Percentiles rank a stretch among this genome's conserved stretches.
Evolutionary conservation across 2,113 vertebrate genomes (phyloP).

Genomic region (Solea senegalensis): DNA sequence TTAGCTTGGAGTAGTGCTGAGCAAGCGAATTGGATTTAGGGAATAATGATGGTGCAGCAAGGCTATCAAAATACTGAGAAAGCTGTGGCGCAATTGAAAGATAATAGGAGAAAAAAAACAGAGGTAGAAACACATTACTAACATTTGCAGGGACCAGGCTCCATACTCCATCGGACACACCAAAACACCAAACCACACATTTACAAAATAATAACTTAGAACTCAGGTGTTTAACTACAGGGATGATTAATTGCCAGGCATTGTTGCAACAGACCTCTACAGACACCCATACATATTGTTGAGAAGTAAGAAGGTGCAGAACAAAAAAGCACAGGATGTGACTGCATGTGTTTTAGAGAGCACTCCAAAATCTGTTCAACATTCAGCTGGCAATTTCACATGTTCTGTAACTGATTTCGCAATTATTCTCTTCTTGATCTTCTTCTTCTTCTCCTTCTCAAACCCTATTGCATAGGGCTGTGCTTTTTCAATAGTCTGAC

Average conservation of each 20-base stretch:
- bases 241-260: too few species aligned
- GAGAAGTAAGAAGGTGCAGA: not conserved
- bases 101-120: not conserved
- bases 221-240: not conserved
- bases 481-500: too few species aligned
- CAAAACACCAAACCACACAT: not conserved
- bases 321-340: not conserved
- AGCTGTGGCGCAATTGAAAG: constrained; percentile 8
- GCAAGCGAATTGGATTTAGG: constrained; percentile 23
- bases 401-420: not conserved
- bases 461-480: too few species aligned
- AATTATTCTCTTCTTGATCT: too few species aligned
- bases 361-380: not conserved
- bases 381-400: not conserved
- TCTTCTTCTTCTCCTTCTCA: too few species aligned
- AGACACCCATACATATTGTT: not conserved
- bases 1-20: constrained; percentile 54
- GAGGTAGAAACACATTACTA: not conserved
- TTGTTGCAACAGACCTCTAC: not conserved
- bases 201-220: not conserved
- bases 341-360: not conserved
- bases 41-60: constrained; percentile 18
- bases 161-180: not conserved
- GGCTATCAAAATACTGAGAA: constrained; percentile 13
- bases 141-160: constrained; percentile 1